Conservation (phyloP, 2,113 vertebrate genomes). For the Heloderma charlesbogerti region DNA sequence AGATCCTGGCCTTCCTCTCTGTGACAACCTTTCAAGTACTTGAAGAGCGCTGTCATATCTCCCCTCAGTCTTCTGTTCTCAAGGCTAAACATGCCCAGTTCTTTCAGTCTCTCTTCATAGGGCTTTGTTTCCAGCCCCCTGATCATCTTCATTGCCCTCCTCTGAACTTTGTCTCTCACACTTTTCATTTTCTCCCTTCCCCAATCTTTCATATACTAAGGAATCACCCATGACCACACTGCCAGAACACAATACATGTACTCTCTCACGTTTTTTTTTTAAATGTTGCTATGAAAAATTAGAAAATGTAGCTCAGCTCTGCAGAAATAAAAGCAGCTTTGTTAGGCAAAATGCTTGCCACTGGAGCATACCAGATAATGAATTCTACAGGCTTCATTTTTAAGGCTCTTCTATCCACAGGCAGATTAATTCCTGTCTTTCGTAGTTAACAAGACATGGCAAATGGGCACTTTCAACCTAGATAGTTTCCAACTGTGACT, state of each 20-base stretch:
- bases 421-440: background rate
- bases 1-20: too few relatives aligned
- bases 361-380: background rate
- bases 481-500: background rate
- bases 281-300: background rate
- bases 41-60: too few relatives aligned
- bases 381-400: background rate
- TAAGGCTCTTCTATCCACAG: background rate
- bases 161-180: background rate
- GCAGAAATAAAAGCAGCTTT: background rate
- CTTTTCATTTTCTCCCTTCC: background rate
- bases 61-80: too few relatives aligned
- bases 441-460: background rate
- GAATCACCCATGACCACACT: background rate
- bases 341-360: background rate
- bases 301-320: background rate
- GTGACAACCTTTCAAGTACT: too few relatives aligned
- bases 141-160: too few relatives aligned
- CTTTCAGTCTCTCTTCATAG: too few relatives aligned
- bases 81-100: too few relatives aligned
- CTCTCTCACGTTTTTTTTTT: background rate
- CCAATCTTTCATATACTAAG: background rate
- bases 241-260: background rate
- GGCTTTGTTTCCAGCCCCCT: too few relatives aligned
- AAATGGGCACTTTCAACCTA: background rate